Conservation (phyloP, 2,888 invertebrate species). For the Apeira syringaria region DNA sequence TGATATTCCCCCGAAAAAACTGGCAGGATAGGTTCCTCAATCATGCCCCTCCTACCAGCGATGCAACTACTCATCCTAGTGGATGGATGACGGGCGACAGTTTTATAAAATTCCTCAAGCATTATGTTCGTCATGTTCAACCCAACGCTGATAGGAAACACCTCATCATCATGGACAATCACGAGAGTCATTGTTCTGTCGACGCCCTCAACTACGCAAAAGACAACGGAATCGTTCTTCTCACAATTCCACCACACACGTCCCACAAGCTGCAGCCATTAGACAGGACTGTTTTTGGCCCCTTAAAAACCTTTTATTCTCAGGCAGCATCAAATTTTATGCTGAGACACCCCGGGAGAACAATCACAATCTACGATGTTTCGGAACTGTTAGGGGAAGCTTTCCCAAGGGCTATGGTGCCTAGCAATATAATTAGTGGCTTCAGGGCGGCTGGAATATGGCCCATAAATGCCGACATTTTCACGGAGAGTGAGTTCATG, state of each 20-base stretch:
- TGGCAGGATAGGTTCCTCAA: constrained; percentile 11
- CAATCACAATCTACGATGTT: constrained; percentile 14
- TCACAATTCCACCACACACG: constrained; percentile 1
- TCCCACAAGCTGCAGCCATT: constrained; percentile 5
- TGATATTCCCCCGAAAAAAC: constrained; percentile 19
- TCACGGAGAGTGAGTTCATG: constrained; percentile 14
- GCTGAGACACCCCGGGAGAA: constrained; percentile 6
- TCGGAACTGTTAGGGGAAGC: constrained; percentile 20
- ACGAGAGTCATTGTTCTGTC: constrained; percentile 18
- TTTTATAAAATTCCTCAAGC: constrained; percentile 13
- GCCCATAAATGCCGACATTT: constrained; percentile 13
- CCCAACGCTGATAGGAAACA: too few relatives aligned
- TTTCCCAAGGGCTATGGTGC: constrained; percentile 14
- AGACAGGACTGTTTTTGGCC: constrained; percentile 5
- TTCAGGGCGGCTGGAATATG: constrained; percentile 4
- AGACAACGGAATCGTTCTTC: constrained; percentile 4
- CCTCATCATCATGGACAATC: constrained; percentile 20
- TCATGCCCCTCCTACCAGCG: constrained; percentile 2
- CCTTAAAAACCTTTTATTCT: constrained; percentile 2
- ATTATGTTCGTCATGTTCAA: constrained; percentile 14
- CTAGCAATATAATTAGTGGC: constrained; percentile 17
- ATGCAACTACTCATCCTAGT: constrained; percentile 10
- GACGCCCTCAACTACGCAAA: constrained; percentile 6
- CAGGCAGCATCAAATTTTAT: constrained; percentile 8
- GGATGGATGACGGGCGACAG: constrained; percentile 17